Conservation (phyloP, 2,888 invertebrate genomes). For the Lamellibrachia columna region DNA sequence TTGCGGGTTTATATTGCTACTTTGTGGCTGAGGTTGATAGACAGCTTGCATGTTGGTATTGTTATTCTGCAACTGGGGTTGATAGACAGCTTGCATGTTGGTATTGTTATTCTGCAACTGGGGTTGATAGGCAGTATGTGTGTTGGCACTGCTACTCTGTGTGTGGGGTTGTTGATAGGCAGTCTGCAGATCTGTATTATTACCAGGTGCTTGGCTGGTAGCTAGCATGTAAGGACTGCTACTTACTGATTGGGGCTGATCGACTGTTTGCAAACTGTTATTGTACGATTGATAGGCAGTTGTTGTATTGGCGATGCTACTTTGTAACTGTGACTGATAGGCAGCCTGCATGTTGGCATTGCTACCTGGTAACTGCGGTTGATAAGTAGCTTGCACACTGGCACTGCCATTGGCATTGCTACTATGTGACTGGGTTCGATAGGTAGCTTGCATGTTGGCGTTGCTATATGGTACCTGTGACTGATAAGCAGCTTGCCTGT, state of each 20-base stretch:
- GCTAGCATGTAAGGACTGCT: background rate
- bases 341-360: background rate
- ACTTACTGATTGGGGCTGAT: background rate
- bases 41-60: background rate
- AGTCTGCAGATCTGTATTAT: background rate
- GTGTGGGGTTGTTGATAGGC: background rate
- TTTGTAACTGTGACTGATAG: background rate
- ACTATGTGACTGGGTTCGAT: background rate
- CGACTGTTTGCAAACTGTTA: background rate
- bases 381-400: background rate
- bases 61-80: background rate
- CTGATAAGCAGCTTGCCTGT: background rate
- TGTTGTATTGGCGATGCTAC: background rate
- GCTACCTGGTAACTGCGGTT: background rate
- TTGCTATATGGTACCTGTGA: background rate
- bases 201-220: background rate
- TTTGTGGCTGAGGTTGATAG: background rate
- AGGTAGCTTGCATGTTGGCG: background rate
- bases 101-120: background rate
- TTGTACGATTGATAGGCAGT: background rate
- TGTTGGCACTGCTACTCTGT: background rate
- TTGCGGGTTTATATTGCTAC: background rate
- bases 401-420: background rate
- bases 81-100: background rate
- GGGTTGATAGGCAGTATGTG: background rate